Percentiles rank a stretch among this genome's conserved stretches.
Evolutionary conservation across 2,888 invertebrate genomes (phyloP).

Genomic region (Perizoma flavofasciatum): DNA sequence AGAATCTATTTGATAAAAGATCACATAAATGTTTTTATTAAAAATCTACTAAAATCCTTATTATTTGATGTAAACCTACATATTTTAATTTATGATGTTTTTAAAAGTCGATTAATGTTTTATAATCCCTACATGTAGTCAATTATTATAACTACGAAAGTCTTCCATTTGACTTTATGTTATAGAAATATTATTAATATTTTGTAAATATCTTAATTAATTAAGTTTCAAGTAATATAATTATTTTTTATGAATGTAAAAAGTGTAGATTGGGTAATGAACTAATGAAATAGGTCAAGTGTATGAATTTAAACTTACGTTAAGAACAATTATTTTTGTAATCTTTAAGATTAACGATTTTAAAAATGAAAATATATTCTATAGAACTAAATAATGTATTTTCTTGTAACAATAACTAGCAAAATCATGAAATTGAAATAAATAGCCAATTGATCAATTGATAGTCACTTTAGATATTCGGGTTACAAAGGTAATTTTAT

Average conservation of each 20-base stretch:
- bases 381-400: constrained; percentile 36
- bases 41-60: no score
- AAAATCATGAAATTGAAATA: no score
- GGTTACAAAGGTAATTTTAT: no score
- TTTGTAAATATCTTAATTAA: constrained; percentile 64
- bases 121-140: constrained; percentile 56
- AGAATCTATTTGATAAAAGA: no score
- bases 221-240: constrained; percentile 26
- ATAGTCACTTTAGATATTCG: no score
- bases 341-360: constrained; percentile 67
- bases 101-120: constrained; percentile 6
- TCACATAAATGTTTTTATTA: no score
- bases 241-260: constrained; percentile 33
- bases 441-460: no score
- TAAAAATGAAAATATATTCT: constrained; percentile 72
- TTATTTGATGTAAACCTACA: no score
- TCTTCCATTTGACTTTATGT: constrained; percentile 50
- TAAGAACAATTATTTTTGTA: constrained; percentile 75
- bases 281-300: constrained; percentile 31
- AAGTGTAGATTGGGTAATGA: constrained; percentile 47
- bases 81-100: neutral
- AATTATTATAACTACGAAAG: constrained; percentile 55
- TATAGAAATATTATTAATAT: constrained; percentile 35
- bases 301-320: constrained; percentile 49
- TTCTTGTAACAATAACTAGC: constrained; percentile 4